A percentile compares a stretch with the other conserved stretches of the same genome.
phyloP scores from a whole-genome alignment of 2,797 vertebrate species.

The Mormyrops boulengeri region DNA sequence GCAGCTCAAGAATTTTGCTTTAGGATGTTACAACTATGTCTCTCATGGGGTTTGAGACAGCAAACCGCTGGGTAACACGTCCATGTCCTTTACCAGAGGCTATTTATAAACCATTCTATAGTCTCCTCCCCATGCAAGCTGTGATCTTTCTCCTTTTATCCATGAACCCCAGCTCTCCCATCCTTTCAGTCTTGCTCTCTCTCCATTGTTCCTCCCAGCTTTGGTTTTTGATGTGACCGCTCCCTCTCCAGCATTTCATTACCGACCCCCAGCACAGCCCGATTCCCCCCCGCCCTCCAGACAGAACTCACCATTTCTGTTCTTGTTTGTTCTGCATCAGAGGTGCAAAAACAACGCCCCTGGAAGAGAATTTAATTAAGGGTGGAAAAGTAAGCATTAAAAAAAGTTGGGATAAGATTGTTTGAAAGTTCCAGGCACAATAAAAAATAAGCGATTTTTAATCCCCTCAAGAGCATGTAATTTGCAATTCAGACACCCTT shows the following conservation, averaged over 20 bases:
- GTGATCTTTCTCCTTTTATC: background rate
- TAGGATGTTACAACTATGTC: background rate
- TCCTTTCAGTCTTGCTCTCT: background rate
- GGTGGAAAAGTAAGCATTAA: background rate
- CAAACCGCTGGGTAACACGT: background rate
- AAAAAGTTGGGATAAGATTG: background rate
- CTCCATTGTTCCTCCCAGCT: background rate
- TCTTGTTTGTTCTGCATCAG: background rate
- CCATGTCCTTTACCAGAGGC: background rate
- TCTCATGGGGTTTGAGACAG: background rate
- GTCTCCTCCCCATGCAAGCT: background rate
- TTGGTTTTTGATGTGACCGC: background rate
- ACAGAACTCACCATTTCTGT: background rate
- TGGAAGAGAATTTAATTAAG: background rate
- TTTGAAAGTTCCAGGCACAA: background rate
- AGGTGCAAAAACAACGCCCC: background rate
- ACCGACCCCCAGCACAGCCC: background rate
- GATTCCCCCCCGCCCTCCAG: background rate
- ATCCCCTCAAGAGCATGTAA: background rate
- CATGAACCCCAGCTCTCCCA: background rate
- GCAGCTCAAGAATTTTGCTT: background rate
- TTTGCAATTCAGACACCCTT: slow-evolving; percentile 5
- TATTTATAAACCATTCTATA: background rate
- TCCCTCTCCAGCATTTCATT: background rate
- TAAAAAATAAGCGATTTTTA: background rate